These are phyloP conservation scores for Microplitis manilae DNA, from an alignment of 2,888 invertebrate species.

Conservation along the genomic window DNA sequence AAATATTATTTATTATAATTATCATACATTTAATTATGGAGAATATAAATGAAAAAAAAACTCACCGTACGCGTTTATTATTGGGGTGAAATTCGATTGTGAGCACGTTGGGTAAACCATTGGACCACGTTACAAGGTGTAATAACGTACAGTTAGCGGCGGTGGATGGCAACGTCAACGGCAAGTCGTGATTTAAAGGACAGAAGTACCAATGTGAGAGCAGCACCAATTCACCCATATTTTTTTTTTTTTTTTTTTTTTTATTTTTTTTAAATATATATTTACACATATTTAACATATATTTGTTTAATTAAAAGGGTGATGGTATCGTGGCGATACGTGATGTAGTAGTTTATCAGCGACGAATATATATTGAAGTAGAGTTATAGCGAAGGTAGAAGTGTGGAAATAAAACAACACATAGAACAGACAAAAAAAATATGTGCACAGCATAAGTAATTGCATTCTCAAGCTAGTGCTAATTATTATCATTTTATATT, in stretches of 20 bases:
- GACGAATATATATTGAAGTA: conserved; percentile 47
- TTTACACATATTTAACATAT: conserved; percentile 21
- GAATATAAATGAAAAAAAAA: conserved; percentile 51
- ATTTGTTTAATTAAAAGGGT: conserved; percentile 46
- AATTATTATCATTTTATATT: conserved; percentile 34
- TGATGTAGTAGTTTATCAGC: conserved; percentile 50
- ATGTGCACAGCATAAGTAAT: conserved; percentile 69
- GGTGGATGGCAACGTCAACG: conserved; percentile 49
- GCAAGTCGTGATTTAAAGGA: conserved; percentile 68
- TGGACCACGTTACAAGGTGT: conserved; percentile 56
- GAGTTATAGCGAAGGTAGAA: conserved; percentile 57
- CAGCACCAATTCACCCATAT: conserved; percentile 65
- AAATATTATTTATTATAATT: conserved; percentile 7
- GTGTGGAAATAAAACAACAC: conserved; percentile 69
- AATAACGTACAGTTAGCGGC: conserved; percentile 47
- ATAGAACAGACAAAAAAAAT: conserved; percentile 71
- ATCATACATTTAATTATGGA: conserved; percentile 29
- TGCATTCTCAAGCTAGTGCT: conserved; percentile 69
- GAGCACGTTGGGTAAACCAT: conserved; percentile 62
- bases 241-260: conserved; percentile 47
- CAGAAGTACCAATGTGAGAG: conserved; percentile 71
- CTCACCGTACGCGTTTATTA: conserved; percentile 71
- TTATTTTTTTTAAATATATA: conserved; percentile 28
- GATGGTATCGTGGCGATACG: conserved; percentile 55
- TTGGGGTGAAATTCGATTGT: conserved; percentile 64